These are phyloP conservation scores for Nephrocerus scutellatus DNA, from an alignment of 2,888 invertebrate genomes.

Conservation along the genomic window DNA sequence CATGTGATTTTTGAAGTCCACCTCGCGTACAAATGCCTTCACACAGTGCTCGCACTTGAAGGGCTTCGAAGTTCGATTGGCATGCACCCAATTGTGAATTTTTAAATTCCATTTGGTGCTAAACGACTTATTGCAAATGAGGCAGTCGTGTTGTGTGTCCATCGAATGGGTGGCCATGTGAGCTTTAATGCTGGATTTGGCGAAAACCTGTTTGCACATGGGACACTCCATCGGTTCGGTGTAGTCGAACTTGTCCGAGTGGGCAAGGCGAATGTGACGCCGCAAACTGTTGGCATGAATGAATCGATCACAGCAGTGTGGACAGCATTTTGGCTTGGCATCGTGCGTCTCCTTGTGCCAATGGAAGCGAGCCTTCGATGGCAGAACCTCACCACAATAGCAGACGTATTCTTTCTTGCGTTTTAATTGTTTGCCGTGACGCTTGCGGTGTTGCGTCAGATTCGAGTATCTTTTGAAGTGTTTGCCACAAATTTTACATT, in stretches of 20 bases:
- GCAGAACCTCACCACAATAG: constrained; percentile 73
- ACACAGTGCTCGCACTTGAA: constrained; percentile 78
- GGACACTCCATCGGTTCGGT: constrained; percentile 64
- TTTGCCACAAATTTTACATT: constrained; percentile 72
- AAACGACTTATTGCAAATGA: constrained; percentile 77
- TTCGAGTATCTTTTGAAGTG: constrained; percentile 78
- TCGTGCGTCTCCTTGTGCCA: constrained; percentile 87
- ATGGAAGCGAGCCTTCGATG: constrained; percentile 72
- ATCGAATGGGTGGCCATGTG: constrained; percentile 71
- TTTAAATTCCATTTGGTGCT: constrained; percentile 87
- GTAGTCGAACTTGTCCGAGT: constrained; percentile 68
- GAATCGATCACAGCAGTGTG: constrained; percentile 79
- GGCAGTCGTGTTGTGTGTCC: constrained; percentile 72
- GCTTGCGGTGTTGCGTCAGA: constrained; percentile 75
- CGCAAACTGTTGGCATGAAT: constrained; percentile 76
- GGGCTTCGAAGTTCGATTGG: constrained; percentile 73
- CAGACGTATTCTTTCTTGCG: constrained; percentile 68
- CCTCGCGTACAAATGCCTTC: constrained; percentile 74
- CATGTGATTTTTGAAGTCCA: constrained; percentile 76
- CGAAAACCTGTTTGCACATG: constrained; percentile 58
- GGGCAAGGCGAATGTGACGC: constrained; percentile 72
- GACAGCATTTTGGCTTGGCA: constrained; percentile 72
- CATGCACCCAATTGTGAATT: constrained; percentile 84
- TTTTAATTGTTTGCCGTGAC: constrained; percentile 66
- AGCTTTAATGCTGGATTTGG: constrained; percentile 70